Base-by-base conservation (phyloP, 1,140 invertebrate genomes). In the Drosophila teissieri region DNA sequence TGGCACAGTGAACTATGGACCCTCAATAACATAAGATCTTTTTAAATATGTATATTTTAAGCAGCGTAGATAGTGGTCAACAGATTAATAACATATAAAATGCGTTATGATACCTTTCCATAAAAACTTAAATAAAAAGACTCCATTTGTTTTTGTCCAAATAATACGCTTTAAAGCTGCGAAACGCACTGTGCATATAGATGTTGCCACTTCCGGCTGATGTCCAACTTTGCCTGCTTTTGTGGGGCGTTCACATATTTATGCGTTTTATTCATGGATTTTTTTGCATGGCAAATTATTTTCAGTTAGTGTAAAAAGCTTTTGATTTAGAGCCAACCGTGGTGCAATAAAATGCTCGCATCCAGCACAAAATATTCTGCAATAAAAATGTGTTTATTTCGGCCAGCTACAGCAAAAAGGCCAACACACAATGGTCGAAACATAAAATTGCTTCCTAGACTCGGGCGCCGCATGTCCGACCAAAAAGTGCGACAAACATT, bases 301-400 rank as follows among this genome's bases (percentile, higher is more conserved):
- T 74, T 72, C 11, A 34, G 22, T 60, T 34, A n/a, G 52, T 51
- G 34, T 44, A 65, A 76, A 76, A 76, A 67, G 31, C 49, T 24
- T 75, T 68, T 77, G 73, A 77, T 77, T 77, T 61, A 77, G 42
- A 77, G 64, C 15, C 53, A 77, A 60, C 42, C 11, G 40, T 56
- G 22, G 42, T 42, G 55, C 31, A 75, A 75, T 67, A 60, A 76
- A 68, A 67, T 40, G 57, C 39, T 39, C 51, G 22, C 52, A 63
- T 40, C 44, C 67, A 36, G 37, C 22, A 62, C 53, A 57, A 75
- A 63, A 55, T 57, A 52, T 44, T 15, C 53, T 17, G 40, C 8
- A 44, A 61, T 51, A 60, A 73, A 70, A 62, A 64, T 73, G 69
- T 73, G 52, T 73, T 62, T 55, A 62, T 74, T 73, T 56, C 27